Evolutionary conservation across 1,140 invertebrate genomes (phyloP), one percentile per base, ranked within the genome.

Genomic region (Scaptomyza pallida): DNA sequence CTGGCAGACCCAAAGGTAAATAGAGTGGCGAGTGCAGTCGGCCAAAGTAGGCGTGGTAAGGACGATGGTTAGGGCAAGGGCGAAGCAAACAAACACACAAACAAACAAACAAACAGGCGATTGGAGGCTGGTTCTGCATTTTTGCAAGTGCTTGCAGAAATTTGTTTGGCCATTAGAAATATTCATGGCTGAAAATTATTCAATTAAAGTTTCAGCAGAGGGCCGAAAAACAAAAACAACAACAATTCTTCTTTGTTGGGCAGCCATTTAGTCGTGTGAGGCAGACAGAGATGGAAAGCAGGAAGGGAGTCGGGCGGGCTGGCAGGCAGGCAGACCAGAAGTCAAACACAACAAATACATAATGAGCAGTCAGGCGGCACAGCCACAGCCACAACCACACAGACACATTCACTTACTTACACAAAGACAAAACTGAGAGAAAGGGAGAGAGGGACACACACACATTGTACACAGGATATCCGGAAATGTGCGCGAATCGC

Each of bases 141-240:
- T 88, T 75, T 68, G 50, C 73, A 88, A 81, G 74, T 69, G 75
- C 82, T 88, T 71, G 82, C 82, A 85, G 80, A 85, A 86, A 76
- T 85, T 85, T 85, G 81, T 85, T 86, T 88, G 82, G 78, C 77
- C 73, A 86, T 86, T 88, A 86, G 82, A 86, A 88, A 88, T 83
- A 83, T 85, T 85, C 80, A 85, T 78, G 79, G 71, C 63, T 73
- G 79, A 70, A 83, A 86, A 88, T 86, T 88, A 86, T 86, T 88
- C 82, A 88, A 88, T 86, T 86, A 78, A 81, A 86, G 77, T 86
- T 86, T 75, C 40, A 56, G 21, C 19, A 35, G 26, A 17, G 40
- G 10, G n/a, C 15, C 23, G 6, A 52, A 43, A 43, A 48, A 26
- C 48, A 54, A 43, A 41, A 54, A 48, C 16, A 62, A 17, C 19